Evolutionary conservation across 2,888 invertebrate species (phyloP).

Genomic region (Pocota personata): DNA sequence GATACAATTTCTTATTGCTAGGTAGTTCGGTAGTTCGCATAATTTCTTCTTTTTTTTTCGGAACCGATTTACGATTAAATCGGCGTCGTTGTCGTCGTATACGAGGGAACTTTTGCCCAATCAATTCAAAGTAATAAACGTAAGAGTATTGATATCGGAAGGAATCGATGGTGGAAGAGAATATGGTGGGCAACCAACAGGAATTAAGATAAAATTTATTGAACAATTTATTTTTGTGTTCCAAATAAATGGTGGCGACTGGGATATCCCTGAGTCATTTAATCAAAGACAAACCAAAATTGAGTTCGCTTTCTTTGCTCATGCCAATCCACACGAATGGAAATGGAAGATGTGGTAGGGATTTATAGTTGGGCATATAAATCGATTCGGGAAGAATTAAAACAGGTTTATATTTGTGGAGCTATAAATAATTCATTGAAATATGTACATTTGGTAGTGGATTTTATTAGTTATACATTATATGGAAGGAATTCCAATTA

Average conservation of each 20-base stretch:
- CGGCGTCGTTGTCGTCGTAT: constrained; percentile 51
- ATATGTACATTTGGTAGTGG: neutral
- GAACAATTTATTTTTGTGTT: constrained; percentile 76
- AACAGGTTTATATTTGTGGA: constrained; percentile 40
- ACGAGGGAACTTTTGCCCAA: constrained; percentile 42
- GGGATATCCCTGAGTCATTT: constrained; percentile 55
- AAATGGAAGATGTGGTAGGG: neutral
- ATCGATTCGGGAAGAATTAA: constrained; percentile 59
- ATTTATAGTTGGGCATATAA: constrained; percentile 58
- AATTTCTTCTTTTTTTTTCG: constrained; percentile 17
- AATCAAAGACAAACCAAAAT: constrained; percentile 60
- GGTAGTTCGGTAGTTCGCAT: constrained; percentile 21
- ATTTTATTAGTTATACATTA: neutral
- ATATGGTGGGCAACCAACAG: constrained; percentile 74
- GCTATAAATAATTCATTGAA: constrained; percentile 33
- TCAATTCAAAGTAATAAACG: constrained; percentile 71
- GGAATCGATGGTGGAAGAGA: constrained; percentile 25
- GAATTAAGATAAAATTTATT: constrained; percentile 78
- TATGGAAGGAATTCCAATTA: constrained; percentile 16
- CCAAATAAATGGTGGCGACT: constrained; percentile 61
- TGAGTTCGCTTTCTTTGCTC: constrained; percentile 28
- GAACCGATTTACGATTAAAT: constrained; percentile 61
- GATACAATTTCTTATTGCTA: constrained; percentile 10
- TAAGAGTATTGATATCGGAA: constrained; percentile 58
- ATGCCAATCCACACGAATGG: constrained; percentile 10